Base-by-base conservation (phyloP, 2,888 invertebrate species). In the Brachylomia viminalis region DNA sequence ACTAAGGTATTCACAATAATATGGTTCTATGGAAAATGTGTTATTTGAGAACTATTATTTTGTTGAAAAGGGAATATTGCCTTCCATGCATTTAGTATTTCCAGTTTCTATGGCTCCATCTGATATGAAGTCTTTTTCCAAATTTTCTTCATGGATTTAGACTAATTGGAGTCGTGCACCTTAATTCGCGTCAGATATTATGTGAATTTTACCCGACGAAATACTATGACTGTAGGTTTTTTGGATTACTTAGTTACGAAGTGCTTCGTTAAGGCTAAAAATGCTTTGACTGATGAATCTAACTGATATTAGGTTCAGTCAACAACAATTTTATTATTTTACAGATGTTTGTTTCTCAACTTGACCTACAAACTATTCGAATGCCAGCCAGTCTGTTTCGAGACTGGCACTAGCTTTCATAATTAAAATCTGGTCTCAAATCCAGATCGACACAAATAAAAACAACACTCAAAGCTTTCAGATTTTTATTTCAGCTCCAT, bases 121-220 rank as follows among this genome's bases (percentile, higher is more conserved):
- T 33, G 27, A 59, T 33, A 27, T 30, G 27, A 23, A 49, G 17
- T 42, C 61, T 72, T 47, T 64, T 20, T 8, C 0, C 17, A 27
- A 58, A 58, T 56, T 58, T 42, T 62, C 10, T n/a, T 13, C 30
- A 47, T 47, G 30, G 10, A 17, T 47, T 61, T 13, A n/a, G 59
- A 79, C 47, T 72, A 79, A 79, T 79, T 78, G 78, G 79, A 3
- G 11, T 27, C 11, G 15, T 17, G 42, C 54, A 54, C 33, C 62
- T 11, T 49, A 30, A 64, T 45, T 65, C 15, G 27, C 7, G 17
- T 15, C 45, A 77, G 27, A 76, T 54, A 47, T 47, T 54, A 47
- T 47, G 20, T 67, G 68, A 30, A 74, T 52, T 52, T 67, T n/a
- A 47, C n/a, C 27, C n/a, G 13, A n/a, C 6, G 15, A 59, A 64